These are phyloP conservation scores for Drosophila peninsularis DNA, from an alignment of 2,888 invertebrate genomes.

Conservation along the genomic window DNA sequence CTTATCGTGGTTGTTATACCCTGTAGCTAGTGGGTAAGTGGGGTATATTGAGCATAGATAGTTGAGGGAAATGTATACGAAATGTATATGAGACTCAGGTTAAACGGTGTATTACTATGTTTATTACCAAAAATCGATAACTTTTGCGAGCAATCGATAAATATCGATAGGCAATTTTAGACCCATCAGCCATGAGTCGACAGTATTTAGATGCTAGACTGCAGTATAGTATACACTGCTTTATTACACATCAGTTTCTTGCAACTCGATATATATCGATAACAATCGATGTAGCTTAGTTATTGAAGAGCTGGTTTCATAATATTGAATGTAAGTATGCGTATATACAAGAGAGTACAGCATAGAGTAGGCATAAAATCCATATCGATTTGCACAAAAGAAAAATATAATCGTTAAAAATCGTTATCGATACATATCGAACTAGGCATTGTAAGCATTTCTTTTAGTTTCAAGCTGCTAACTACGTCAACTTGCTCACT, in stretches of 20 bases:
- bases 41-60: background rate
- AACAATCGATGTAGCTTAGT: too few species aligned
- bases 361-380: too few species aligned
- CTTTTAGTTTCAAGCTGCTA: background rate
- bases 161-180: background rate
- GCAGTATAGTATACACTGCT: too few species aligned
- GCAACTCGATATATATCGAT: background rate
- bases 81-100: too few species aligned
- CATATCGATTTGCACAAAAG: too few species aligned
- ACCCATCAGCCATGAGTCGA: background rate
- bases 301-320: too few species aligned
- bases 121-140: background rate
- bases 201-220: background rate
- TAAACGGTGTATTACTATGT: background rate
- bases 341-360: too few species aligned
- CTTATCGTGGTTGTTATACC: constrained; percentile 52
- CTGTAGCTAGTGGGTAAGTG: background rate
- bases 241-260: background rate
- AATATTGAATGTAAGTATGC: too few species aligned
- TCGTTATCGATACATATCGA: background rate
- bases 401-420: too few species aligned
- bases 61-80: too few species aligned
- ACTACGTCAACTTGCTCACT: background rate
- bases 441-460: background rate
- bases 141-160: background rate